Base-by-base conservation (phyloP, 1,140 invertebrate species). In the Brachionus manjavacas region DNA sequence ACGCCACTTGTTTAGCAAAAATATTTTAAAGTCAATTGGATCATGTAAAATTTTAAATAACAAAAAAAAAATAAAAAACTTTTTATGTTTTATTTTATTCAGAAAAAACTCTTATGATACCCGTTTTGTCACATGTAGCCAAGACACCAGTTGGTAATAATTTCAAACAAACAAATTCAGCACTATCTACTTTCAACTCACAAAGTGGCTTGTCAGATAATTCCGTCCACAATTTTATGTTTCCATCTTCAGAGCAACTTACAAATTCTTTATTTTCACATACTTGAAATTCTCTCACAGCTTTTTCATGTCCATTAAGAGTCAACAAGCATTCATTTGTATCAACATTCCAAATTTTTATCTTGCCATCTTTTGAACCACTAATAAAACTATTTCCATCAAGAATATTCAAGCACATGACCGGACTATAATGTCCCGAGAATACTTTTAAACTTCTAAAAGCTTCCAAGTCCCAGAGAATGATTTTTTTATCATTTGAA, bases 361-460 rank as follows among this genome's bases (percentile, higher is more conserved):
- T 86, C 16, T 46, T 52, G 0, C 89, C 87, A 87, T 90, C 89
- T 85, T 90, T 90, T 14, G 88, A 87, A 25, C 89, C 88, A 43
- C 87, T 87, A 1, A 86, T 86, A 87, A 86, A 90, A 2, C 89
- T 88, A 49, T 88, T 87, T 23, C 23, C 6, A 49, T 76, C 43
- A 7, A 76, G 7, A 11, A 12, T 9, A 46, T 76, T 20, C 8
- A 76, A 20, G 14, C 72, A 76, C 20, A 49, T 16, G 1, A 76
- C 41, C 9, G n/a, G 4, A 11, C 7, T 46, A 23, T 46, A 6
- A 76, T 76, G 72, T 9, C 41, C 72, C 2, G 4, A 25, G 14
- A 76, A 76, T 2, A 25, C 16, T 28, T 76, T 49, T 46, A 76
- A 28, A 25, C 41, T 9, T 8, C n/a, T 76, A 4, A 46, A 46